These are phyloP conservation scores for Stenodera caucasica DNA, from an alignment of 2,888 invertebrate species.

Conservation along the genomic window DNA sequence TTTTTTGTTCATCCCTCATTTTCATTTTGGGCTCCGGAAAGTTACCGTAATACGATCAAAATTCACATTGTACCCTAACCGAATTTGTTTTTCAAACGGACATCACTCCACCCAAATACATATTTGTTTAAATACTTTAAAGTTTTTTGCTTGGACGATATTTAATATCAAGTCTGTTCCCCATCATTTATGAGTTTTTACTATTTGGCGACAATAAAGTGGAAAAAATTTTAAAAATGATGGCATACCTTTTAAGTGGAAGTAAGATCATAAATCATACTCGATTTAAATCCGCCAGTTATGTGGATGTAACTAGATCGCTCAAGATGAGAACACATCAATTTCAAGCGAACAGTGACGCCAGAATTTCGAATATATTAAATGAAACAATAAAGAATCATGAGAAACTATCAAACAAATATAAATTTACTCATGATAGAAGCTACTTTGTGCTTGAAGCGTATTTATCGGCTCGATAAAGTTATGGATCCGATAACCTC, in stretches of 20 bases:
- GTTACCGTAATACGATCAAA: neutral
- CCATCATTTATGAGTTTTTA: neutral
- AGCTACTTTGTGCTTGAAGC: too few relatives aligned
- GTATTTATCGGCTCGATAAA: too few relatives aligned
- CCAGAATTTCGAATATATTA: neutral
- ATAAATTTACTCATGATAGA: neutral
- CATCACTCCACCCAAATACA: neutral
- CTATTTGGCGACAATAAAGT: neutral
- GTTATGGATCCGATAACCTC: too few relatives aligned
- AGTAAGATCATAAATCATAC: constrained; percentile 30
- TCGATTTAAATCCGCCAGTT: constrained; percentile 31
- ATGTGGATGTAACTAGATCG: constrained; percentile 31
- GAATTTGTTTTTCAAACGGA: neutral
- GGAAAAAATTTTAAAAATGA: neutral
- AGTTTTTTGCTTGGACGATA: neutral
- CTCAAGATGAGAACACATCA: constrained; percentile 33
- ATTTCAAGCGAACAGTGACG: constrained; percentile 20
- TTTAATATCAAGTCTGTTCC: neutral
- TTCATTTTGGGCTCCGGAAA: neutral
- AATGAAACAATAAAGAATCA: neutral
- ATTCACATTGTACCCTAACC: neutral
- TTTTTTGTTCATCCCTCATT: neutral
- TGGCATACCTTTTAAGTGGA: constrained; percentile 16
- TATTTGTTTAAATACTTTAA: neutral
- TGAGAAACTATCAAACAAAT: neutral